These are phyloP conservation scores for Dromococcyx pavoninus DNA, from an alignment of 2,797 vertebrate species.

Conservation along the genomic window DNA sequence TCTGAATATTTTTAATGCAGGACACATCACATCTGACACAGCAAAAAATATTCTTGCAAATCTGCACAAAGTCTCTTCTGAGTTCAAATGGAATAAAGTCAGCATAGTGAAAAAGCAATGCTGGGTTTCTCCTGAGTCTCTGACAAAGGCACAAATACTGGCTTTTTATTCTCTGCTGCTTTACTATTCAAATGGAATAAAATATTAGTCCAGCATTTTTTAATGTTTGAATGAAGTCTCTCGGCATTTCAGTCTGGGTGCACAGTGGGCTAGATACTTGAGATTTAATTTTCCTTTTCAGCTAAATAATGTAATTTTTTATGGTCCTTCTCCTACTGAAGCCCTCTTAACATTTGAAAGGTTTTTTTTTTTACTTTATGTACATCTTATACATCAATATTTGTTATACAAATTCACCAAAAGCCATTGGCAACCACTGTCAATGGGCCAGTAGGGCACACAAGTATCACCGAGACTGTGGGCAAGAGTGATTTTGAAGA, in stretches of 20 bases:
- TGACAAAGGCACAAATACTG: neutral
- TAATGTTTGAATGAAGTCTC: neutral
- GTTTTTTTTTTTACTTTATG: neutral
- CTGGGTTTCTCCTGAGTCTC: neutral
- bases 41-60: neutral
- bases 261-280: neutral
- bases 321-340: neutral
- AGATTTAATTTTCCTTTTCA: slow-evolving; percentile 4
- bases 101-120: neutral
- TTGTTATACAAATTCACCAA: neutral
- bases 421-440: neutral
- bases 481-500: neutral
- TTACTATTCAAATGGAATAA: slow-evolving; percentile 4
- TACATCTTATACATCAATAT: neutral
- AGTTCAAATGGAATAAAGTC: slow-evolving; percentile 7
- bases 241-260: neutral
- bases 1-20: neutral
- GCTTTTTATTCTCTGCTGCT: neutral
- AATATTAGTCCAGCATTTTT: neutral
- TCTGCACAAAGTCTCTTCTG: neutral
- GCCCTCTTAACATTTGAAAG: neutral
- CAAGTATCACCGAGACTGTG: neutral
- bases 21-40: neutral
- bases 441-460: neutral
- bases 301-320: neutral